Base-by-base conservation (phyloP, 1,140 invertebrate genomes). In the Drosophila murphyi region DNA sequence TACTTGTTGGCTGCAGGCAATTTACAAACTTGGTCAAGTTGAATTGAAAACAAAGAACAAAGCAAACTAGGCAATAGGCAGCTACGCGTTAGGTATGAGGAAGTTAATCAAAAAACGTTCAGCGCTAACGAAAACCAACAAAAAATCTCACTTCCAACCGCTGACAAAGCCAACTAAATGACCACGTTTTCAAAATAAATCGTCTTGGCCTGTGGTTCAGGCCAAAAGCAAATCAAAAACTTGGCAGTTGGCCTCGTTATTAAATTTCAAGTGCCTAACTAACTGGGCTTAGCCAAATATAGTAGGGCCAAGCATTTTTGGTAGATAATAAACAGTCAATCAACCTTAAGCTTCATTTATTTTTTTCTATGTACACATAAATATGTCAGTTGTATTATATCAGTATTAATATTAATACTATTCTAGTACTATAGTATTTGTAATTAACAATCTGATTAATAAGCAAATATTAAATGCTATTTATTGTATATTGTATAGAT, bases 201-300 rank as follows among this genome's bases (percentile, higher is more conserved):
- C 7, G n/a, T 4, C 48, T 48, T 70, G 69, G 60, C 34, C 45
- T 51, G 52, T 51, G 64, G 59, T 62, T 71, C 50, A 71, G 41
- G 68, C n/a, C 39, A 37, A 56, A 71, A 48, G 6, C 12, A 8
- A 12, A 41, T 28, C 20, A 4, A 55, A 41, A 34, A 39, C 68
- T 31, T 54, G 43, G 12, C 57, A 73, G 29, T 31, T 74, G 76
- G 76, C 83, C 83, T 87, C 73, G 83, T 88, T 88, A 87, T 87
- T 87, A 85, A 87, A 87, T 83, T 87, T 67, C 76, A 70, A 81
- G 43, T 81, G 73, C 71, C 67, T 4, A 61, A 62, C 52, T 47
- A 51, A 63, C 39, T 45, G 60, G 52, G 57, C 72, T 35, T 37
- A 51, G 43, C 31, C 43, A 74, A 20, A 20, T 20, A 20, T 20